Conservation (phyloP, 2,888 invertebrate species). For the Zootermopsis nevadensis region DNA sequence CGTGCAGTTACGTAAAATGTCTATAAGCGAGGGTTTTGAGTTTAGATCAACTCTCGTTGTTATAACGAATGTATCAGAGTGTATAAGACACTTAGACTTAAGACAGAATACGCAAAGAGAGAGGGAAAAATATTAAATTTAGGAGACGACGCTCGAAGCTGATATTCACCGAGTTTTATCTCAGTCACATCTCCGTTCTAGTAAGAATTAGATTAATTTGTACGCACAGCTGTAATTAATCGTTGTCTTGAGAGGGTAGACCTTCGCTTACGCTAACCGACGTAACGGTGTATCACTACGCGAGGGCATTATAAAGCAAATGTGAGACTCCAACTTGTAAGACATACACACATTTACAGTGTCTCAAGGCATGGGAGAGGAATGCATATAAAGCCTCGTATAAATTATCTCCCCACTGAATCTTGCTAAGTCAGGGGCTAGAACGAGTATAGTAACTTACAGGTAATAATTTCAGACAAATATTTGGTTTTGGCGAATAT, state of each 20-base stretch:
- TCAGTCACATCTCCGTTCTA: neutral
- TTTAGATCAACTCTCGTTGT: no score
- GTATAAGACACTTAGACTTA: no score
- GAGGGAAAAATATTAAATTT: neutral
- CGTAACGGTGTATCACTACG: neutral
- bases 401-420: no score
- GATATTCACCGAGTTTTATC: neutral
- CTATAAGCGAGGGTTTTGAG: no score
- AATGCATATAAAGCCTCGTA: neutral
- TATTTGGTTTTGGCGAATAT: no score
- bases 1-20: neutral
- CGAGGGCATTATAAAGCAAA: neutral
- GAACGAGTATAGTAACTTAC: no score
- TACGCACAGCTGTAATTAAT: conserved; percentile 13
- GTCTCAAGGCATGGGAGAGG: neutral
- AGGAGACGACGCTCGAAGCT: neutral
- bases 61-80: no score
- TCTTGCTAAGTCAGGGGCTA: no score
- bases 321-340: neutral
- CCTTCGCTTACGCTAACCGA: neutral
- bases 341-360: neutral
- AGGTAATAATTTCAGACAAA: no score
- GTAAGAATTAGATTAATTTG: conserved; percentile 4
- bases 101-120: no score
- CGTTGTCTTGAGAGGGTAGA: neutral